Evolutionary conservation across 2,888 invertebrate genomes (phyloP).

Genomic region (Steinernema carpocapsae): DNA sequence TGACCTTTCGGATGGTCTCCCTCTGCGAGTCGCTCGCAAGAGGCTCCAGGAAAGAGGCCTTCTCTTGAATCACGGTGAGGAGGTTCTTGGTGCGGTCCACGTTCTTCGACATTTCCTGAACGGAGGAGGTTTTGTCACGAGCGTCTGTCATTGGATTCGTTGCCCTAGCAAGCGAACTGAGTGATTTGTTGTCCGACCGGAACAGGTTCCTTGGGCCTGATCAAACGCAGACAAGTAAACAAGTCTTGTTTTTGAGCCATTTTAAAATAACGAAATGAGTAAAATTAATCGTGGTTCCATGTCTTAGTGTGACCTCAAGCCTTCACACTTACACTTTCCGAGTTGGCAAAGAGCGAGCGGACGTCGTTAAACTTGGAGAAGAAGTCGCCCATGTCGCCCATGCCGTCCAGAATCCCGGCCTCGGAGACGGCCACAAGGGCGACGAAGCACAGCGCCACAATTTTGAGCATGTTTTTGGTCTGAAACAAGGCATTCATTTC

Average conservation of each 20-base stretch:
- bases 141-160: slow-evolving; percentile 2
- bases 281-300: too few species aligned
- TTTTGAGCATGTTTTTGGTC: slow-evolving; percentile 10
- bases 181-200: slow-evolving; percentile 5
- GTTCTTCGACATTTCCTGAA: slow-evolving; percentile 52
- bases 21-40: slow-evolving; percentile 56
- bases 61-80: slow-evolving; percentile 53
- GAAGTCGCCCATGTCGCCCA: slow-evolving; percentile 53
- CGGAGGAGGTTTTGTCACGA: not conserved
- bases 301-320: not conserved
- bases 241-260: slow-evolving; percentile 17
- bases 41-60: slow-evolving; percentile 49
- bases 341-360: slow-evolving; percentile 52
- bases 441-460: not conserved
- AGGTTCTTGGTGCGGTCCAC: slow-evolving; percentile 54
- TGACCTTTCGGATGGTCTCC: slow-evolving; percentile 53
- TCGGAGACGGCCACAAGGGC: slow-evolving; percentile 9
- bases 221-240: slow-evolving; percentile 18
- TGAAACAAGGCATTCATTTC: too few species aligned
- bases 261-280: slow-evolving; percentile 22
- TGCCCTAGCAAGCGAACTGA: slow-evolving; percentile 2
- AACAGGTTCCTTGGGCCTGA: slow-evolving; percentile 13
- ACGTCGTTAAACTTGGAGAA: slow-evolving; percentile 53
- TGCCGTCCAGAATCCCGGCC: slow-evolving; percentile 12
- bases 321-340: slow-evolving; percentile 42